Evolutionary conservation across 2,888 invertebrate genomes (phyloP), one percentile per base, ranked within the genome.

Genomic region (Cephus nigrinus): DNA sequence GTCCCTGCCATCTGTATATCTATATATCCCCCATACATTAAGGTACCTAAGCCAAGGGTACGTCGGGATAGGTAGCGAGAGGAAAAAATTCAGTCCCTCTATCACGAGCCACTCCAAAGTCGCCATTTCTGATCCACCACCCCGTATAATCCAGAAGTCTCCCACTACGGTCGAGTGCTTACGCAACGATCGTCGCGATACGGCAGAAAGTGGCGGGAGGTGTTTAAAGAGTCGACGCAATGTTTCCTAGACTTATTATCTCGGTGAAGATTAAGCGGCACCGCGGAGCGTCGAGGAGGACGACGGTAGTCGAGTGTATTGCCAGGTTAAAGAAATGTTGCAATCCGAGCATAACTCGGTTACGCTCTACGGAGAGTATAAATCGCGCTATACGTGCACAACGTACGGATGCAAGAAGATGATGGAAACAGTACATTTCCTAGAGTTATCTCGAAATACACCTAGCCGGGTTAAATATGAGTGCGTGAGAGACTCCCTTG

Each of bases 181-280:
- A 55, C 55, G 55, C 55, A 55, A 55, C 55, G 55, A 55, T 55
- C 55, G 23, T 55, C 55, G 55, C 55, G 55, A 55, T 55, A 55
- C 55, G 0, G 9, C 23, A 2, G 23, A 55, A 9, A 55, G 55
- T 55, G 55, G 55, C 55, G 55, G 55, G 55, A 55, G 55, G 55
- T 71, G 71, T 71, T 71, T 71, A 31, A 71, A 31, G 71, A 71
- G 71, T 55, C 55, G 55, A 55, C 55, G 71, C 71, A 71, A 71
- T 71, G 71, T 71, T 71, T 71, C 32, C 71, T 32, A 71, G 71
- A 71, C 71, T 71, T 31, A 71, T 71, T 71, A 71, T 71, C 71
- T 12, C 71, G 9, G 71, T 12, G 32, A 71, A 71, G 71, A 71
- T 71, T 71, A 71, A 31, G 71, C 12, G 71, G 31, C 3, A 71